A percentile compares a stretch with the other conserved stretches of the same genome.
phyloP scores from a whole-genome alignment of 1,140 invertebrate genomes.

The Nilaparvata lugens region DNA sequence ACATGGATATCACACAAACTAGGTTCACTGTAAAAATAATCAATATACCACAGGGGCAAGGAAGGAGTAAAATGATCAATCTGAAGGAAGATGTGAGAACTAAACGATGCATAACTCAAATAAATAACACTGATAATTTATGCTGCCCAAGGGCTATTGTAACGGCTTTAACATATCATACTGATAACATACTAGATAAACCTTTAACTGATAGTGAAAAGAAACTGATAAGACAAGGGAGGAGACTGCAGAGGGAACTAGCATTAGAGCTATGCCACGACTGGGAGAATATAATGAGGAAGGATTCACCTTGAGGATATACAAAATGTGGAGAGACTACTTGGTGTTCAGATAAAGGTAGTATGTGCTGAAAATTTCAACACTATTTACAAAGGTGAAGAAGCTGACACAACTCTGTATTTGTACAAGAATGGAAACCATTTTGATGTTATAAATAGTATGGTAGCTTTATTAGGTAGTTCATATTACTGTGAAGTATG shows the following conservation, averaged over 20 bases:
- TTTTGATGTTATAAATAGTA: neutral
- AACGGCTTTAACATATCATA: no score
- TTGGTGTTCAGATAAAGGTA: no score
- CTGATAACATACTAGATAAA: no score
- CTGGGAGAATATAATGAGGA: neutral
- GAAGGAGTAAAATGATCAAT: neutral
- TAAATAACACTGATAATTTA: neutral
- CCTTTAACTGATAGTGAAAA: no score
- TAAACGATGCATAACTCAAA: no score
- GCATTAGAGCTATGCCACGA: neutral
- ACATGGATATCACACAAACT: no score
- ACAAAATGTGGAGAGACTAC: no score
- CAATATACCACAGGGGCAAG: no score
- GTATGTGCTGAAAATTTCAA: no score
- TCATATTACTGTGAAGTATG: neutral
- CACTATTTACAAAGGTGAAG: neutral
- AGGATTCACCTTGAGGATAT: neutral
- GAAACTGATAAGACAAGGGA: no score
- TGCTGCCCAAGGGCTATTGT: neutral
- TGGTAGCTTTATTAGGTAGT: neutral
- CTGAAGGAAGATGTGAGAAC: neutral
- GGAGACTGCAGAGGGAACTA: neutral
- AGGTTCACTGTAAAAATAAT: no score
- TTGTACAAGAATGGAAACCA: neutral
- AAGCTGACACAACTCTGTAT: neutral